Base-by-base conservation (phyloP, 2,797 vertebrate species). In the Alauda arvensis region DNA sequence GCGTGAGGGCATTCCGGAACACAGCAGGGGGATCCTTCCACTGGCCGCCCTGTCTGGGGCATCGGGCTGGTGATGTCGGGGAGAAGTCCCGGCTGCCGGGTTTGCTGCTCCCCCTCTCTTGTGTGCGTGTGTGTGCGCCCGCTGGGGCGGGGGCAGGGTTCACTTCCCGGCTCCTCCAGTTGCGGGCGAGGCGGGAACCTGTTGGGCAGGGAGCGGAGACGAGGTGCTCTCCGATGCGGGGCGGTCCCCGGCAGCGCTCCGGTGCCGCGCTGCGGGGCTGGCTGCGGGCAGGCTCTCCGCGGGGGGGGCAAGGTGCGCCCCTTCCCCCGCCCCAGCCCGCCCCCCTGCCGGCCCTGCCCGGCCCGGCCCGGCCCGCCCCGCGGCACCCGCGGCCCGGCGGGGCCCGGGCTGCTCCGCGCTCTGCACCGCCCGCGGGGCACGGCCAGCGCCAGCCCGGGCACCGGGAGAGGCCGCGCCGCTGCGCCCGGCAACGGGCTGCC, bases 391-490 rank as follows among this genome's bases (percentile, higher is more conserved):
- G 56, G 60, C 60, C 40, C 60, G 60, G 60, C 29, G 14, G 19
- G 60, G 40, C 76, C 74, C 55, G 60, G 77, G 77, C 91, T 91
- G 85, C 72, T 37, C 82, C 59, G 83, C 40, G 87, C 74, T 76
- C 89, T 83, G 79, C 83, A 85, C 69, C 81, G 70, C 61, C 82
- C 59, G 68, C 90, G 92, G 94, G 78, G 43, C 84, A 72, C 43
- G 90, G 89, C 80, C 87, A 83, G 85, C 68, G 53, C 86, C 84
- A 77, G 93, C 90, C 92, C 40, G 65, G 62, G 85, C 71, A 91
- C 93, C 86, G 84, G 87, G 93, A 93, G 92, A 89, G 94, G 95
- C 95, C 90, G 88, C 84, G 91, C 31, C 87, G 76, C 66, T 66
- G 87, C 74, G 33, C 66, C 69, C 91, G 63, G 76, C 88, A 10